A percentile compares a stretch with the other conserved stretches of the same genome.
These are phyloP conservation scores for Drosophila histrio DNA, from an alignment of 2,888 invertebrate species.

Conservation along the genomic window DNA sequence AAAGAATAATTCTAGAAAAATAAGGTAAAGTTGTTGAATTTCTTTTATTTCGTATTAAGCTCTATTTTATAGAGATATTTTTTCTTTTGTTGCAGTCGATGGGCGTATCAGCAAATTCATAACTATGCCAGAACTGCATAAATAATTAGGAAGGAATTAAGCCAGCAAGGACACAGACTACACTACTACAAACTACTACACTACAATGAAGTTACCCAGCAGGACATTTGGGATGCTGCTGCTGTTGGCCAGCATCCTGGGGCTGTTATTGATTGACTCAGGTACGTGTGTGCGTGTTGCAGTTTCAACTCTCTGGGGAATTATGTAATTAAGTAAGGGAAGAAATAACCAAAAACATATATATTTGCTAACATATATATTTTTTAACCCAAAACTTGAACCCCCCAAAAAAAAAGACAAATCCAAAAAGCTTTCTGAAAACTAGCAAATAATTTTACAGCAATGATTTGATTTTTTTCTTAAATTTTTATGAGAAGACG, in stretches of 20 bases:
- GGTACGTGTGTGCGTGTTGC: slow-evolving; percentile 61
- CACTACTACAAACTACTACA: neutral
- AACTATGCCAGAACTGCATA: slow-evolving; percentile 43
- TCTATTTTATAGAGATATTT: neutral
- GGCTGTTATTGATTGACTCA: slow-evolving; percentile 63
- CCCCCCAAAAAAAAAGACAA: too few species aligned
- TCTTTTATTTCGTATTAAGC: neutral
- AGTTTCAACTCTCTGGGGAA: slow-evolving; percentile 11
- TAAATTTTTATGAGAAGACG: slow-evolving; percentile 71
- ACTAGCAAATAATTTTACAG: slow-evolving; percentile 58
- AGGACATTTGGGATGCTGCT: slow-evolving; percentile 33
- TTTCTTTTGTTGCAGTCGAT: slow-evolving; percentile 2
- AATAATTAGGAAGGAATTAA: slow-evolving; percentile 11
- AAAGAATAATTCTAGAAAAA: slow-evolving; percentile 8
- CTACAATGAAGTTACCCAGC: slow-evolving; percentile 51
- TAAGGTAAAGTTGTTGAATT: slow-evolving; percentile 41
- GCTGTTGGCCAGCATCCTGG: slow-evolving; percentile 58
- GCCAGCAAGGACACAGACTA: slow-evolving; percentile 18
- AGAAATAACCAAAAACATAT: neutral
- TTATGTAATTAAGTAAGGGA: slow-evolving; percentile 58
- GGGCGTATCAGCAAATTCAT: slow-evolving; percentile 10
- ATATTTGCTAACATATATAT: slow-evolving; percentile 16
- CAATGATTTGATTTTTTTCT: slow-evolving; percentile 83
- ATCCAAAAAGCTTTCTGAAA: slow-evolving; percentile 23
- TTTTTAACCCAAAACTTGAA: slow-evolving; percentile 30